Evolutionary conservation across 2,797 vertebrate species (phyloP), one percentile per base, ranked within the genome.

Genomic region (Pitangus sulphuratus): DNA sequence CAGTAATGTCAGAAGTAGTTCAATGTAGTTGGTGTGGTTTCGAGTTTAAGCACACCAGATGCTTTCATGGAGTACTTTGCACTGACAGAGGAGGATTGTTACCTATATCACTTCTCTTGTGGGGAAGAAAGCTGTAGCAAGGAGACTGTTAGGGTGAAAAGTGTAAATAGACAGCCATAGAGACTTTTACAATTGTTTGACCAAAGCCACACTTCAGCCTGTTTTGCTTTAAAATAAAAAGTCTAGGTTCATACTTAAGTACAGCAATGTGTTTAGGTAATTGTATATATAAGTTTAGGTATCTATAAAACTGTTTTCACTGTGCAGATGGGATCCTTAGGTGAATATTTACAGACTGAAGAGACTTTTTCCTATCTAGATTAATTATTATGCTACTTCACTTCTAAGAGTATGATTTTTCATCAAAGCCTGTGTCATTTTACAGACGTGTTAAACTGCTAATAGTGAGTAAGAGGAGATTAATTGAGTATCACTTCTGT

Each of bases 21-120:
- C 11, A 12, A 4, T 15, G 35, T 26, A 20, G 11, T 76, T 62
- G 45, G 30, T 50, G 16, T 60, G 14, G 12, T 9, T 94, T 80
- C 56, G 18, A 12, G 0, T 20, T 53, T 19, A 47, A 83, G 26
- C 12, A n/a, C 37, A 3, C 2, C 2, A 0, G 4, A 12, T 20
- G 10, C 8, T 11, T 47, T 70, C 11, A 2, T 10, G 33, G 40
- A 31, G 11, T 8, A 39, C 3, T 47, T 87, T 35, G 21, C 56
- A 25, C 5, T 33, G 45, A 12, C 39, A 18, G 17, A 0, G 2
- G 35, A 54, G 30, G 12, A 47, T 19, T 5, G 0, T 62, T 53
- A 17, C 19, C 7, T 35, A 5, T 2, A 2, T 31, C 50, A 15
- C 6, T 33, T 50, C 30, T 79, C 10, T 30, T 39, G 9, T 31